phyloP scores from a whole-genome alignment of 2,113 vertebrate genomes.

The Acanthochromis polyacanthus region DNA sequence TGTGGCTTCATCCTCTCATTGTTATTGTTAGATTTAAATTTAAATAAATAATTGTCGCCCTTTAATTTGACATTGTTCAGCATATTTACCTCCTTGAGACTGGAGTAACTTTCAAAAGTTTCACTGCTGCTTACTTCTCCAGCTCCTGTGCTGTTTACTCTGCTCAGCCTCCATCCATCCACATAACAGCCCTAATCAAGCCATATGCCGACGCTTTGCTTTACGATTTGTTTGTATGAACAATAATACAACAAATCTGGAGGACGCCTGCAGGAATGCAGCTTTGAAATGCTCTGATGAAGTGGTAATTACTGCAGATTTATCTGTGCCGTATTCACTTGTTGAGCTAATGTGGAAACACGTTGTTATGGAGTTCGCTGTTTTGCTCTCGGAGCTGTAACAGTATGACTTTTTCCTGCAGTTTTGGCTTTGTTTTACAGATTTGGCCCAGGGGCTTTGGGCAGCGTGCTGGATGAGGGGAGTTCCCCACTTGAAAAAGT shows the following conservation, averaged over 20 bases:
- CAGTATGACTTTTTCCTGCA: conserved; percentile 32
- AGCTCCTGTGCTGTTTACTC: conserved; percentile 17
- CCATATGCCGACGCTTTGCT: conserved; percentile 41
- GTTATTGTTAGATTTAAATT: background rate
- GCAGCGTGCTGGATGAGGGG: conserved; percentile 28
- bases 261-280: conserved; percentile 46
- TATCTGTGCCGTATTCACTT: conserved; percentile 28
- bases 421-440: conserved; percentile 26
- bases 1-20: no score
- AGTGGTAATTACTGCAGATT: conserved; percentile 53
- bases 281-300: conserved; percentile 46
- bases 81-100: background rate
- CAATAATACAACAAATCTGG: conserved; percentile 54
- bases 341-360: conserved; percentile 60
- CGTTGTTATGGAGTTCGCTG: conserved; percentile 29
- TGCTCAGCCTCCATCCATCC: conserved; percentile 33
- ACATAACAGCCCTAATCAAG: conserved; percentile 38
- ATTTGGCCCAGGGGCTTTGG: conserved; percentile 17
- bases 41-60: no score
- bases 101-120: conserved; percentile 6
- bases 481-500: conserved; percentile 55
- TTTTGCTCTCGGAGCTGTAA: conserved; percentile 18
- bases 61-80: conserved; percentile 3
- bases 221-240: conserved; percentile 57
- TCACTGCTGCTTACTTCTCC: background rate